A percentile compares a stretch with the other conserved stretches of the same genome.
phyloP scores from a whole-genome alignment of 2,113 vertebrate genomes.

The Diphyllodes magnificus region DNA sequence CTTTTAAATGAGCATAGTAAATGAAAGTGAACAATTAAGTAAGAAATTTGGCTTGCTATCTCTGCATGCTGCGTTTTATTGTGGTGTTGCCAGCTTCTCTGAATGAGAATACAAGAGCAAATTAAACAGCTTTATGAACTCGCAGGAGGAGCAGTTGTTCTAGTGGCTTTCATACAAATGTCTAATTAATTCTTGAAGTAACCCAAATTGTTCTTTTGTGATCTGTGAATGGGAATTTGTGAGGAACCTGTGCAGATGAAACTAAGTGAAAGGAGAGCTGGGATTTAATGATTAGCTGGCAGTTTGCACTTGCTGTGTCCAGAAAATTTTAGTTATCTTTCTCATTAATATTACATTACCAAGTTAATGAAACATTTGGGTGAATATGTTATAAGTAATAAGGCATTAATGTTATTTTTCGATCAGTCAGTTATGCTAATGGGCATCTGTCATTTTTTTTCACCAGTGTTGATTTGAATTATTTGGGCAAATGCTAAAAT shows the following conservation, averaged over 20 bases:
- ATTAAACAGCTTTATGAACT: slow-evolving; percentile 76
- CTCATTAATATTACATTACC: slow-evolving; percentile 78
- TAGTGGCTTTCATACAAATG: slow-evolving; percentile 72
- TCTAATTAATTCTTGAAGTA: slow-evolving; percentile 75
- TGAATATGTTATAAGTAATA: slow-evolving; percentile 81
- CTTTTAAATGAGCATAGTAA: slow-evolving; percentile 68
- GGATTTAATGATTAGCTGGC: slow-evolving; percentile 66
- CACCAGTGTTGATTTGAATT: not conserved
- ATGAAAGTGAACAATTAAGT: slow-evolving; percentile 70
- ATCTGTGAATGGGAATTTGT: slow-evolving; percentile 67
- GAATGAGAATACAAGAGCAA: slow-evolving; percentile 72
- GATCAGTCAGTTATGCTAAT: slow-evolving; percentile 75
- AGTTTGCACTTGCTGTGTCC: slow-evolving; percentile 54
- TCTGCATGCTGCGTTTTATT: slow-evolving; percentile 68
- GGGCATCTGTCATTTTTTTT: slow-evolving; percentile 72
- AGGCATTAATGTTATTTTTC: slow-evolving; percentile 75
- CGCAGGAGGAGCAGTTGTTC: slow-evolving; percentile 74
- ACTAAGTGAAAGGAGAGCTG: slow-evolving; percentile 45
- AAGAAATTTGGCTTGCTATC: slow-evolving; percentile 68
- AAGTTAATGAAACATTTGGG: slow-evolving; percentile 79
- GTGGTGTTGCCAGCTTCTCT: slow-evolving; percentile 69
- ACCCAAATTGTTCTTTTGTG: slow-evolving; percentile 77
- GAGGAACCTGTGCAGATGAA: slow-evolving; percentile 64
- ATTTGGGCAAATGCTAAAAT: slow-evolving; percentile 15
- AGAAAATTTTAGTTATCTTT: slow-evolving; percentile 66